Base-by-base conservation (phyloP, 2,888 invertebrate genomes). In the Geotrupes spiniger region DNA sequence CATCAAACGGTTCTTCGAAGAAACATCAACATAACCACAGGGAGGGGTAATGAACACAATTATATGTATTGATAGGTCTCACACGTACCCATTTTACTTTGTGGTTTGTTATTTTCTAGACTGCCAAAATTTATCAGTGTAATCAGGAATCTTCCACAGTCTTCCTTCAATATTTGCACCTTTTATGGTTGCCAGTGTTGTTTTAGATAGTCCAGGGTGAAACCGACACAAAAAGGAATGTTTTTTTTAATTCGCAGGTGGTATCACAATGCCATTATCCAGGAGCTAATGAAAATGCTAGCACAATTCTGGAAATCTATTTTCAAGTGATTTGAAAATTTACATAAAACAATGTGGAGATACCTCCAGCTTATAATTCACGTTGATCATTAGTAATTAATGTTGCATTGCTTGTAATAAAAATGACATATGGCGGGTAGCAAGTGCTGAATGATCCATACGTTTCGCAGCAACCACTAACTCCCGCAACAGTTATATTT, bases 341-440 rank as follows among this genome's bases (percentile, higher is more conserved):
- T 3, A 33, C 9, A 10, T 10, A 12, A 12, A 33, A 12, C 3
- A 33, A 4, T 29, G 3, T 9, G 11, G 6, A 21, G 28, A 33
- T 51, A 81, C 83, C 75, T 89, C 88, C 36, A 95, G 74, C 61
- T 92, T 92, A 85, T 58, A 90, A 79, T 65, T 96, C 92, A 61
- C 85, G 81, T 58, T 89, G 87, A 68, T 96, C 93, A 27, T 77
- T 78, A 0, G 78, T 70, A 0, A 81, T 74, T 92, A 85, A 45
- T 85, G 81, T 82, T 92, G 90, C 85, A 95, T 90, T 4, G 88
- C 88, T 74, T 96, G 94, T 46, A 96, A 77, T 27, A 96, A 76
- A 71, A 94, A 94, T 10, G 96, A 94, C 84, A 96, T 89, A 70
- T 97, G 96, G 2, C 96, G 79, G 1, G 89, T 92, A 6, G 97